Evolutionary conservation across 1,140 invertebrate species (phyloP).

Genomic region (Berghia stephanieae): DNA sequence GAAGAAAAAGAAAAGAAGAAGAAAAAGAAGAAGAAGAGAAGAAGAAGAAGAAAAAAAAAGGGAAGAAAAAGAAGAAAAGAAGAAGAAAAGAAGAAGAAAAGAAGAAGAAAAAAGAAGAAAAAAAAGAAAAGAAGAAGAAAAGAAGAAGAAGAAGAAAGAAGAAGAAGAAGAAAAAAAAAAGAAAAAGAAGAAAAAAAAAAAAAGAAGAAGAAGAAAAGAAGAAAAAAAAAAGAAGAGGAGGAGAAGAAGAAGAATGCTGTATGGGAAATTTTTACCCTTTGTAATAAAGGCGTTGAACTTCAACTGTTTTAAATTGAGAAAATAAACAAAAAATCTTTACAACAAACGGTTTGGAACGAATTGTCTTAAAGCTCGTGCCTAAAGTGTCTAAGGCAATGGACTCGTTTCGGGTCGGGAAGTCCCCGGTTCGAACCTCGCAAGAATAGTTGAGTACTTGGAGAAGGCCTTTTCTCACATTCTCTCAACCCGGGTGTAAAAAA

Average conservation of each 20-base stretch:
- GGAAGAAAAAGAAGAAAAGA: neutral
- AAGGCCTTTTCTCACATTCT: too few relatives aligned
- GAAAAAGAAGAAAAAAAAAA: neutral
- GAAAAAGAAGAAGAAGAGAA: neutral
- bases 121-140: neutral
- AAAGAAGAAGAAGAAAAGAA: neutral
- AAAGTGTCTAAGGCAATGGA: too few relatives aligned
- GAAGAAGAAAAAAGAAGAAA: neutral
- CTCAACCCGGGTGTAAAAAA: too few relatives aligned
- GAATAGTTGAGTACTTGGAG: too few relatives aligned
- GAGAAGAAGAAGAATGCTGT: slow-evolving; percentile 2
- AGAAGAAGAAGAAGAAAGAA: neutral
- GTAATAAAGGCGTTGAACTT: too few relatives aligned
- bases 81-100: neutral
- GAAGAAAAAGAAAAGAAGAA: neutral
- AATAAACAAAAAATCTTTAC: too few relatives aligned
- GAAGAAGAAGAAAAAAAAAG: neutral
- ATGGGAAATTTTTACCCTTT: too few relatives aligned
- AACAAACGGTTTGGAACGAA: too few relatives aligned
- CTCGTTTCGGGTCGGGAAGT: too few relatives aligned
- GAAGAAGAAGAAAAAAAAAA: neutral
- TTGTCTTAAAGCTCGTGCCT: too few relatives aligned
- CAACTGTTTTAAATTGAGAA: too few relatives aligned
- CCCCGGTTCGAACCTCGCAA: too few relatives aligned
- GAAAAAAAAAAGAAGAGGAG: neutral